These are phyloP conservation scores for Chaetura pelagica DNA, from an alignment of 2,113 vertebrate species.

Conservation along the genomic window DNA sequence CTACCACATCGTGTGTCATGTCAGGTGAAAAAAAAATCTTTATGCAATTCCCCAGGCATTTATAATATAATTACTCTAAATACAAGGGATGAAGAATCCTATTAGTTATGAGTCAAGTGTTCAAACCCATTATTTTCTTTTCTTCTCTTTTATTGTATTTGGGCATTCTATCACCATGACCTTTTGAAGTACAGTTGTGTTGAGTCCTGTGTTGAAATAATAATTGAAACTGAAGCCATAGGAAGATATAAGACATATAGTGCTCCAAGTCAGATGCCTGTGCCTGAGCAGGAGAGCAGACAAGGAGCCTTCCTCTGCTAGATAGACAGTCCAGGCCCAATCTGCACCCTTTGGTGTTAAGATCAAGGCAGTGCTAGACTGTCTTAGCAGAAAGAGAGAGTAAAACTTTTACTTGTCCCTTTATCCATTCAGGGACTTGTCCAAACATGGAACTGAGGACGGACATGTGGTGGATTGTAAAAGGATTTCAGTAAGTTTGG, in stretches of 20 bases:
- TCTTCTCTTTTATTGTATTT: background rate
- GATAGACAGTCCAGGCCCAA: background rate
- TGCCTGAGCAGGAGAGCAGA: background rate
- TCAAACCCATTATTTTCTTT: background rate
- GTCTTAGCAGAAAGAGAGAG: background rate
- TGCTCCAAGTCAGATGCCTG: background rate
- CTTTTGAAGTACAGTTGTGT: background rate
- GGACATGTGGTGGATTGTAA: background rate
- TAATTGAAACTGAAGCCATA: background rate
- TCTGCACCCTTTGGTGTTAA: background rate
- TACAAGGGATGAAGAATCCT: background rate
- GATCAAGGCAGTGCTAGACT: background rate
- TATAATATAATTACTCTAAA: conserved; percentile 40
- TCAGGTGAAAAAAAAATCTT: conserved; percentile 17
- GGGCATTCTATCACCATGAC: background rate
- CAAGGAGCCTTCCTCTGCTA: background rate
- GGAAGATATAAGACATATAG: background rate
- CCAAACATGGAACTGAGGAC: background rate
- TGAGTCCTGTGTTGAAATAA: background rate
- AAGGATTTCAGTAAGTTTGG: background rate
- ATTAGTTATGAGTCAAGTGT: background rate
- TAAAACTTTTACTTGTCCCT: background rate
- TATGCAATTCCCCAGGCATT: background rate
- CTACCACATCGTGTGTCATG: background rate
- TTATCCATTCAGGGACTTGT: background rate